Evolutionary conservation across 2,888 invertebrate genomes (phyloP), one percentile per base, ranked within the genome.

Genomic region (Carabus problematicus): DNA sequence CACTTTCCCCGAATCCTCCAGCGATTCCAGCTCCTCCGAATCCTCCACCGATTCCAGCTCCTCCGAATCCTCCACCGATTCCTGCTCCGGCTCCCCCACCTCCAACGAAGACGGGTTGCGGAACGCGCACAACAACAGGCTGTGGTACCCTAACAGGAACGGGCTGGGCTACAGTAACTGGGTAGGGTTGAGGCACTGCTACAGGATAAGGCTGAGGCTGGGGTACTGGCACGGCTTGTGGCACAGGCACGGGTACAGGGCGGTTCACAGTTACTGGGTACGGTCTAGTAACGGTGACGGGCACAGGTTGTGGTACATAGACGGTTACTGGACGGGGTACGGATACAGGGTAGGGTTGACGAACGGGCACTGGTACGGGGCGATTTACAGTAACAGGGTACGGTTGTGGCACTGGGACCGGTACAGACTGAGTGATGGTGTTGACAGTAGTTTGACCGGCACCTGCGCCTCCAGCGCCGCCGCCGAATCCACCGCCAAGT

Each of bases 191-290:
- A 8, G 76, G 76, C 14, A 76, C 75, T 66, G 73, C 68, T 12
- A 75, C 74, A 67, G 70, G 63, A 45, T 43, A 29, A 1, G 81
- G 79, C 67, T 85, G 85, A 0, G 86, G 84, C 0, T 86, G 84
- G 1, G 85, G 85, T 18, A 83, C 82, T 0, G 85, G 75, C 19
- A 75, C 74, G 9, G 77, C 73, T 52, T 75, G 76, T 0, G 77
- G 75, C 0, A 77, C 75, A 1, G 76, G 78, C 0, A 83, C 81
- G 11, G 58, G 56, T 7, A 70, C 64, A n/a, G 52, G 70, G 12
- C 55, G 40, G 16, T 18, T 68, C 7, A 68, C 68, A 29, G 41
- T 42, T 6, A 68, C 68, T 52, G 68, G 68, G 29, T 61, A 61
- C 19, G 68, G 68, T 8, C 55, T 41, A 14, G 60, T 29, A 1